Evolutionary conservation across 2,888 invertebrate genomes (phyloP).

Genomic region (Caenorhabditis angaria): DNA sequence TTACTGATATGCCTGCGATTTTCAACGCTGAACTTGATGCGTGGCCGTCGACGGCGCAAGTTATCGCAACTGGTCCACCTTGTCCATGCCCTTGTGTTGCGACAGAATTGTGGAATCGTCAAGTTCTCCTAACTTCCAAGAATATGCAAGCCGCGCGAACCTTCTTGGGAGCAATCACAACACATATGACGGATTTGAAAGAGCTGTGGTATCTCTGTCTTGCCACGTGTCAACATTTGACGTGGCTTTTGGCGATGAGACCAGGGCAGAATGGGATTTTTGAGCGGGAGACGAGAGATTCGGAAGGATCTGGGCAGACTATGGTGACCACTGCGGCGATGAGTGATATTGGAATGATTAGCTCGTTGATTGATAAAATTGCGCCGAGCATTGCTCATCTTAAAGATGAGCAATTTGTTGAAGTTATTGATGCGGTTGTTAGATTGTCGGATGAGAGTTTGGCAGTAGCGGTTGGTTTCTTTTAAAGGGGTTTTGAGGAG

Average conservation of each 20-base stretch:
- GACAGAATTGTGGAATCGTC: conserved; percentile 81
- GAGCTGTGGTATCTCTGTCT: conserved; percentile 79
- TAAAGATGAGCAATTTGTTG: conserved; percentile 14
- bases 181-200: conserved; percentile 28
- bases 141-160: conserved; percentile 96
- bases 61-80: conserved; percentile 95
- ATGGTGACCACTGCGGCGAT: conserved; percentile 51
- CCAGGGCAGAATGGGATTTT: conserved; percentile 89
- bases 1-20: conserved; percentile 73
- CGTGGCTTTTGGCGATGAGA: conserved; percentile 94
- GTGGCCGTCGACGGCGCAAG: conserved; percentile 77
- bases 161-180: conserved; percentile 76
- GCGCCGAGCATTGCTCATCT: conserved; percentile 34
- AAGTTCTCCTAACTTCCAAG: conserved; percentile 89
- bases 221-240: conserved; percentile 86
- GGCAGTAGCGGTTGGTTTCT: conserved; percentile 34
- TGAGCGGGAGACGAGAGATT: conserved; percentile 30
- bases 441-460: conserved; percentile 52
- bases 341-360: conserved; percentile 40
- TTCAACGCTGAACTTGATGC: conserved; percentile 48
- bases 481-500: too few species aligned
- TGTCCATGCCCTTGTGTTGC: conserved; percentile 76
- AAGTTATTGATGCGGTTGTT: conserved; percentile 29
- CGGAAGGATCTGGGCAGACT: conserved; percentile 16
- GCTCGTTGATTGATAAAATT: conserved; percentile 47